A percentile compares a stretch with the other conserved stretches of the same genome.
These are phyloP conservation scores for Leptosomus discolor DNA, from an alignment of 2,113 vertebrate species.

Conservation along the genomic window DNA sequence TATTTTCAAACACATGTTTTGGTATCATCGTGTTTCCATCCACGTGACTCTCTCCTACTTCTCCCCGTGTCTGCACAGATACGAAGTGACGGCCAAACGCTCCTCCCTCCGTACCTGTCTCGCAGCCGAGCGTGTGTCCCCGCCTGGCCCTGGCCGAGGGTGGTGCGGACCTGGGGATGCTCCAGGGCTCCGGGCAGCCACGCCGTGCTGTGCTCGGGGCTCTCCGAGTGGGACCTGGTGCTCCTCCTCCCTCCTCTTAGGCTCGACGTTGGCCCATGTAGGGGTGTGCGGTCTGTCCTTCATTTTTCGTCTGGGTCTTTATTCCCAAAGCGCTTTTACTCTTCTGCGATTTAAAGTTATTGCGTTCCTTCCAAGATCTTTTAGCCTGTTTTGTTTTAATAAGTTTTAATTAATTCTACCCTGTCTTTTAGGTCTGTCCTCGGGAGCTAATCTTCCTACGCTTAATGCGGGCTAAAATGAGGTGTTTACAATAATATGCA, in stretches of 20 bases:
- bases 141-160: neutral
- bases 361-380: neutral
- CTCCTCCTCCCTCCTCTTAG: neutral
- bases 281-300: neutral
- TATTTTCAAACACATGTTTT: neutral
- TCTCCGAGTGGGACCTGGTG: neutral
- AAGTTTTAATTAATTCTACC: neutral
- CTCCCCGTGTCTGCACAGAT: neutral
- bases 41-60: neutral
- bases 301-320: neutral
- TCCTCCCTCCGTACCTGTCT: fast-evolving
- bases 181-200: neutral
- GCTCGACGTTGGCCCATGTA: too few species aligned
- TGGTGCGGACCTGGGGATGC: neutral
- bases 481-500: neutral
- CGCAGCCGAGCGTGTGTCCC: fast-evolving
- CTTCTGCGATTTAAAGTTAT: neutral
- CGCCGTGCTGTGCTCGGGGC: neutral
- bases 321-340: neutral
- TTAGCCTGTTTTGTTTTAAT: neutral
- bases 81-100: neutral
- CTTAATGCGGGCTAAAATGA: neutral
- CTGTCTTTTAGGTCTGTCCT: neutral
- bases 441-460: neutral
- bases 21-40: neutral